Base-by-base conservation (phyloP, 2,113 vertebrate species). In the Sprattus sprattus region DNA sequence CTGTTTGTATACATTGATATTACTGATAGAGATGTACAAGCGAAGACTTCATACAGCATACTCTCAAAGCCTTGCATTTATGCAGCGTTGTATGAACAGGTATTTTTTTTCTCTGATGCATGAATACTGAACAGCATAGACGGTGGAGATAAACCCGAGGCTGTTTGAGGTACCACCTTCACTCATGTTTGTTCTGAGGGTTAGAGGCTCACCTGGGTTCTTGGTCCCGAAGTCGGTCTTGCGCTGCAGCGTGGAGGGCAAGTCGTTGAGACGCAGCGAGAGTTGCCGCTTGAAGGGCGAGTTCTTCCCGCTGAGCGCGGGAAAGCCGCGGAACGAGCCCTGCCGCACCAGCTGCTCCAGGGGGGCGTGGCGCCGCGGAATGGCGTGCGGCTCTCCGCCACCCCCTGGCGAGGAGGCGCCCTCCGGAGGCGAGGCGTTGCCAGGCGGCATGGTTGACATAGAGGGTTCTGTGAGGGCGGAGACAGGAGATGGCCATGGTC, bases 201-300 rank as follows among this genome's bases (percentile, higher is more conserved):
- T 50, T 9, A 50, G n/a, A 57, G 28, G 22, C 96, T 95, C 91
- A 97, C 97, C 96, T 83, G 95, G 95, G 91, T 96, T 95, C 84
- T 95, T 96, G 91, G 93, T 91, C 91, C 97, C 93, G 89, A 94
- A 96, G 92, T 97, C 95, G 0, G 96, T 97, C 91, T 96, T 97
- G 88, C 97, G 95, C 90, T 98, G 97, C 89, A 98, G 92, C 0
- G 96, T 98, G 85, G 97, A 98, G 0, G 97, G 97, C 88, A 98
- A 96, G 91, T 98, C 97, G 6, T 97, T 98, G 84, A 98, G 96
- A 32, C 97, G 94, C 10, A 98, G 94, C 9, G 97, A 98, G 90
- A 98, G 95, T 92, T 98, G 97, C 45, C 97, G 93, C 91, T 98
- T 98, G 91, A 98, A 98, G 10, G 97, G 97, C 0, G 97, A 98